Percentiles rank a stretch among this genome's conserved stretches.
Conservation (phyloP, 2,113 vertebrate genomes). For the Scophthalmus maximus region DNA sequence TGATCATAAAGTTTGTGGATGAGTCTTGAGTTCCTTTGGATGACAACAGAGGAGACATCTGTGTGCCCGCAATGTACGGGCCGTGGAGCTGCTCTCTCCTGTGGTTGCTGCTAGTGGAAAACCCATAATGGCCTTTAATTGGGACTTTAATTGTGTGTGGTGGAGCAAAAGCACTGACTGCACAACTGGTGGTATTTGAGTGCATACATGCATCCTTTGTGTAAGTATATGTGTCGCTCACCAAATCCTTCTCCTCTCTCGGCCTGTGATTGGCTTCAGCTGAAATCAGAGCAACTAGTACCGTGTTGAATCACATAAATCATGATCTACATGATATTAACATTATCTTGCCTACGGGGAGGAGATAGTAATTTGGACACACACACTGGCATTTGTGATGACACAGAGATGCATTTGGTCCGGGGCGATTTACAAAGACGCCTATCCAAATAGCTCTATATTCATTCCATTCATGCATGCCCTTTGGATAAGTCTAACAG, state of each 20-base stretch:
- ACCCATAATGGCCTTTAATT: constrained; percentile 84
- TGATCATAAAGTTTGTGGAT: constrained; percentile 79
- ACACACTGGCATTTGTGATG: constrained; percentile 41
- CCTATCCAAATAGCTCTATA: constrained; percentile 25
- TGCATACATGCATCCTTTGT: constrained; percentile 76
- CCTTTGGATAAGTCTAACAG: constrained; percentile 43
- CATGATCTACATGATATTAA: constrained; percentile 20
- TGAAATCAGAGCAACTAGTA: constrained; percentile 26
- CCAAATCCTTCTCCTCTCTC: constrained; percentile 65
- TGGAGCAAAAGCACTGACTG: constrained; percentile 78
- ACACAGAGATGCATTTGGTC: constrained; percentile 61
- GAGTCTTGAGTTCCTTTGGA: constrained; percentile 76
- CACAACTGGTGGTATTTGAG: constrained; percentile 80
- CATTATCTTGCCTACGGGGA: constrained; percentile 40
- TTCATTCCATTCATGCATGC: constrained; percentile 46
- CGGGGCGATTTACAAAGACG: not conserved
- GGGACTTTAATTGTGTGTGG: constrained; percentile 82
- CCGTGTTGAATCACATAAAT: constrained; percentile 44
- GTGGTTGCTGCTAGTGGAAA: constrained; percentile 77
- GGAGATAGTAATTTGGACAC: constrained; percentile 8
- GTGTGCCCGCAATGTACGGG: constrained; percentile 74
- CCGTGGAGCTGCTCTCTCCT: constrained; percentile 70
- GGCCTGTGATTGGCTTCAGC: constrained; percentile 35
- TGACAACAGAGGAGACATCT: constrained; percentile 79
- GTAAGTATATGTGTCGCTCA: constrained; percentile 73